phyloP scores from a whole-genome alignment of 2,113 vertebrate genomes.

The Platysteira castanea region DNA sequence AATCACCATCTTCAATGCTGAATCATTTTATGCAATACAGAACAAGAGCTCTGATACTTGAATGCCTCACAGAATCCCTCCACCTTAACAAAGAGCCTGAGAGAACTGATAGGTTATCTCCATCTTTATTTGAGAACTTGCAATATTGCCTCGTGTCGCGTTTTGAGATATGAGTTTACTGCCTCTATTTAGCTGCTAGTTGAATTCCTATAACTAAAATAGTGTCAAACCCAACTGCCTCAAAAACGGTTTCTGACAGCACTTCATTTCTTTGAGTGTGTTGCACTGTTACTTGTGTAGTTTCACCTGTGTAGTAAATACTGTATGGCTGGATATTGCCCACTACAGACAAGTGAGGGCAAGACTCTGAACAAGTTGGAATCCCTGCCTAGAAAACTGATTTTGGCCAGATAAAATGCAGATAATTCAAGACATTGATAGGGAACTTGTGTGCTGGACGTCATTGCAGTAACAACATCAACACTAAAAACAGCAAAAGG shows the following conservation, averaged over 20 bases:
- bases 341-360: fast-evolving
- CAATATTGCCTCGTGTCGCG: not conserved
- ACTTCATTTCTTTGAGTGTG: not conserved
- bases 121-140: not conserved
- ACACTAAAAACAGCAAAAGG: too few relatives aligned
- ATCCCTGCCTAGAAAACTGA: not conserved
- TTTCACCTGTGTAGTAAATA: not conserved
- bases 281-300: not conserved
- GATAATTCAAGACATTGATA: not conserved
- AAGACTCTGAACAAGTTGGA: not conserved
- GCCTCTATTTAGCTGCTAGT: not conserved
- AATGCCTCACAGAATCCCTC: not conserved
- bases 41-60: not conserved
- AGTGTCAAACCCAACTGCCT: not conserved
- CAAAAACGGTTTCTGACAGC: not conserved
- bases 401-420: not conserved
- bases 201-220: not conserved
- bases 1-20: not conserved
- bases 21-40: not conserved
- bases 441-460: not conserved
- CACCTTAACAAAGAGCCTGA: not conserved
- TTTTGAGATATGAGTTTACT: not conserved
- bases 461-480: not conserved
- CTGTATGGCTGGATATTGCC: not conserved
- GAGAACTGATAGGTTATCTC: not conserved